A percentile compares a stretch with the other conserved stretches of the same genome.
These are phyloP conservation scores for Fragum fragum DNA, from an alignment of 2,888 invertebrate species.

Conservation along the genomic window DNA sequence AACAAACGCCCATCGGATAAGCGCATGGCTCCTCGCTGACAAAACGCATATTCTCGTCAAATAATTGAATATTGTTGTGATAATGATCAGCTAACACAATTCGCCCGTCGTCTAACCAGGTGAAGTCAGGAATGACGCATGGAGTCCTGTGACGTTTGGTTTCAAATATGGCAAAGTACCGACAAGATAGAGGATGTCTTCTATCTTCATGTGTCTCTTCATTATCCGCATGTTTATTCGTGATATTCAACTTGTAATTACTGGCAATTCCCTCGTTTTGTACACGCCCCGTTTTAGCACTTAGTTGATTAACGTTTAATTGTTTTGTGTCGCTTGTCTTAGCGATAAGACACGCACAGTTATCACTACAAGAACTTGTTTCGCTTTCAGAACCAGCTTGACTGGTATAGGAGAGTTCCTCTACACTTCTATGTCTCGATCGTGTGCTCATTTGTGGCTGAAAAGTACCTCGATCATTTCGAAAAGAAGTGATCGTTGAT, in stretches of 20 bases:
- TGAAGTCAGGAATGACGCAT: constrained; percentile 49
- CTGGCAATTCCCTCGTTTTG: not conserved
- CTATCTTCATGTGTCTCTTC: not conserved
- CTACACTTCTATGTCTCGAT: not conserved
- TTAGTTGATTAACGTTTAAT: not conserved
- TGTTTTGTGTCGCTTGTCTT: not conserved
- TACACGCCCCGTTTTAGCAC: not conserved
- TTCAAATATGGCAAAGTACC: constrained; percentile 19
- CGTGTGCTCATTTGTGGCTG: too few species aligned
- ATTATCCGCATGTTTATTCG: not conserved
- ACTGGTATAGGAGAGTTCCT: not conserved
- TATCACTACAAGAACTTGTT: not conserved
- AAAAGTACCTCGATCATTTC: too few species aligned
- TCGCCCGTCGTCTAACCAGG: constrained; percentile 17
- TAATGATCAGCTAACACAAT: constrained; percentile 50
- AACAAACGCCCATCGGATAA: constrained; percentile 49
- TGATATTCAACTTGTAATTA: not conserved
- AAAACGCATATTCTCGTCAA: constrained; percentile 12
- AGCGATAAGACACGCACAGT: not conserved
- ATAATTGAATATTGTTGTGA: constrained; percentile 48
- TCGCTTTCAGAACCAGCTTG: not conserved
- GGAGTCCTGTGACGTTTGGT: constrained; percentile 28
- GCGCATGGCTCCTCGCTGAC: constrained; percentile 30
- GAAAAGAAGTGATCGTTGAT: too few species aligned
- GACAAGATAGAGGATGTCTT: not conserved